These are phyloP conservation scores for Theristicus caerulescens DNA, from an alignment of 2,113 vertebrate species.

Conservation along the genomic window DNA sequence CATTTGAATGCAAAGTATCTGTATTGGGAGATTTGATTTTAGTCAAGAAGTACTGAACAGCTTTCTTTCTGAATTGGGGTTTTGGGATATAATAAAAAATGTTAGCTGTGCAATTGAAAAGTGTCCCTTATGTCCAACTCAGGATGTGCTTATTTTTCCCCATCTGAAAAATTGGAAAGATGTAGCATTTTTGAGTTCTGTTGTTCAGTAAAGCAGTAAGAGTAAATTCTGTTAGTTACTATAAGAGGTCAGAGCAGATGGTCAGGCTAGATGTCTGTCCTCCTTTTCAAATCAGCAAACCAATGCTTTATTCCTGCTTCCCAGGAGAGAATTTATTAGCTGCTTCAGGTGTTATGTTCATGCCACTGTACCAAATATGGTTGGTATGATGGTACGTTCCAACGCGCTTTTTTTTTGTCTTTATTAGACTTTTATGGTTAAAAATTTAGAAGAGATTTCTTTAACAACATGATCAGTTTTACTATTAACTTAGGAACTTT, in stretches of 20 bases:
- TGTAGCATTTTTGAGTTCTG: background rate
- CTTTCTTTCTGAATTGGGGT: background rate
- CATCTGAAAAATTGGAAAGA: background rate
- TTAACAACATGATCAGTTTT: background rate
- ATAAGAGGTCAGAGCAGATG: background rate
- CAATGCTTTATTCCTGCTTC: background rate
- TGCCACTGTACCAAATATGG: background rate
- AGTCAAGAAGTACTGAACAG: background rate
- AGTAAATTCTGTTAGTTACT: background rate
- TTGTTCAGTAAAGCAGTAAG: background rate
- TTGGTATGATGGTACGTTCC: background rate
- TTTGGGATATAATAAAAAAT: background rate
- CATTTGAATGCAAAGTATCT: background rate
- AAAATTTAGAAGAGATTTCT: background rate
- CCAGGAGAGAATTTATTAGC: background rate
- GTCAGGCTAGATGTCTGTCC: background rate
- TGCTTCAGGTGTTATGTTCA: background rate
- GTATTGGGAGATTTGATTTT: background rate
- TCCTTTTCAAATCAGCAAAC: background rate
- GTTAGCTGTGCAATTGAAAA: background rate
- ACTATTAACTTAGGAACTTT: background rate
- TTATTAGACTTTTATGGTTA: background rate
- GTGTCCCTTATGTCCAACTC: background rate
- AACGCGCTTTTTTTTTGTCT: background rate
- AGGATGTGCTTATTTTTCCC: background rate